A percentile compares a stretch with the other conserved stretches of the same genome.
phyloP scores from a whole-genome alignment of 2,888 invertebrate species.

The Coenonympha glycerion region DNA sequence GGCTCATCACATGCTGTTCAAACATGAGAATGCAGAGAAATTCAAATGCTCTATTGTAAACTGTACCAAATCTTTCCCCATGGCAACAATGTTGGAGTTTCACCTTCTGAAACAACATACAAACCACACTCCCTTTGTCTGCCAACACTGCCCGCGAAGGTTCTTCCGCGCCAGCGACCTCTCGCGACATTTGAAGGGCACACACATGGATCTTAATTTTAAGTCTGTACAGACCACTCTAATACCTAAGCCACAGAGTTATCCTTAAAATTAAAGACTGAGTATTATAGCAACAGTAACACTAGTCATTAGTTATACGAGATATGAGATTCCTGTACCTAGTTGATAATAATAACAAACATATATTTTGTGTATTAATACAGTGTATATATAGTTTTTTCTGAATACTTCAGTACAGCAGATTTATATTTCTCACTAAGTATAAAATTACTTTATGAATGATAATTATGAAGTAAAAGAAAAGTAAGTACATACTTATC shows the following conservation, averaged over 20 bases:
- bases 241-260: constrained; percentile 10
- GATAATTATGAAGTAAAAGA: no score
- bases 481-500: neutral
- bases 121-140: constrained; percentile 61
- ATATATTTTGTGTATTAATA: neutral
- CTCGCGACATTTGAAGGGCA: constrained; percentile 55
- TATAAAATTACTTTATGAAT: no score
- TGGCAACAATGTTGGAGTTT: constrained; percentile 62
- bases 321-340: neutral
- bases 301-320: constrained; percentile 19
- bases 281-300: constrained; percentile 3
- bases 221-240: constrained; percentile 30
- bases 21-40: constrained; percentile 60
- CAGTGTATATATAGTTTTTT: neutral
- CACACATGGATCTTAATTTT: constrained; percentile 48
- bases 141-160: constrained; percentile 60
- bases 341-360: neutral
- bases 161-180: constrained; percentile 64
- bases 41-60: constrained; percentile 62
- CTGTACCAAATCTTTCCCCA: constrained; percentile 60
- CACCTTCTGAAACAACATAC: constrained; percentile 66
- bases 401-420: neutral
- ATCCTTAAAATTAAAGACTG: constrained; percentile 15
- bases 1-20: constrained; percentile 58
- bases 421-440: no score